Evolutionary conservation across 2,797 vertebrate species (phyloP), one percentile per base, ranked within the genome.

Genomic region (Labroides dimidiatus): DNA sequence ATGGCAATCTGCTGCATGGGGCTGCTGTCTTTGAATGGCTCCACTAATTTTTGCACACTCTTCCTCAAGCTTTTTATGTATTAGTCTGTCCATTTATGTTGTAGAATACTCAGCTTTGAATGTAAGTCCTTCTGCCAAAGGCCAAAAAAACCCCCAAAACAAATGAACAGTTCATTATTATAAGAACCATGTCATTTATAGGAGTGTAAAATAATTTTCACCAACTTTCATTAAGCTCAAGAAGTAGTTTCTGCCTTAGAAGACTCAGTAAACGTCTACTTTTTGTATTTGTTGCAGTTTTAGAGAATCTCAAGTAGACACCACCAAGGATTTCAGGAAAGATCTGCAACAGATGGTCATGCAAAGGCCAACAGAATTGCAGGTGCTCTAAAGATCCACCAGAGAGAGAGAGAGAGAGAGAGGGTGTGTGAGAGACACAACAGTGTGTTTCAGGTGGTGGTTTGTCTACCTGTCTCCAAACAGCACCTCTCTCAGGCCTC

Each of bases 401-500:
- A 57, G 75, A 15, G 75, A 16, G 17, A 13, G 75, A 15, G 70
- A 68, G 66, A 27, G 66, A 43, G 64, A 42, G 62, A 79, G 56
- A 64, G n/a, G n/a, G 70, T 70, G 66, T 33, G 66, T 48, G 64
- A 42, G 62, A 79, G 56, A 64, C 69, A 73, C 59, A 77, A 42
- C 44, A 4, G 79, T 85, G 87, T 81, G 81, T 75, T 88, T 86
- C 71, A 82, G 74, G 81, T 82, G 85, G 85, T 74, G 86, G 87
- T 88, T 85, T 82, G 76, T 87, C 86, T 87, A 91, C 89, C 87
- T 79, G 86, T 86, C 84, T 93, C 86, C 75, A 89, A 88, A 87
- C 87, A 87, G 84, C 87, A 91, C 84, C 87, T 91, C 89, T 92
- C 91, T 91, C 86, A 82, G 91, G 81, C 89, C 90, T 69, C 89